phyloP scores from a whole-genome alignment of 2,113 vertebrate species.

The Stercorarius parasiticus region DNA sequence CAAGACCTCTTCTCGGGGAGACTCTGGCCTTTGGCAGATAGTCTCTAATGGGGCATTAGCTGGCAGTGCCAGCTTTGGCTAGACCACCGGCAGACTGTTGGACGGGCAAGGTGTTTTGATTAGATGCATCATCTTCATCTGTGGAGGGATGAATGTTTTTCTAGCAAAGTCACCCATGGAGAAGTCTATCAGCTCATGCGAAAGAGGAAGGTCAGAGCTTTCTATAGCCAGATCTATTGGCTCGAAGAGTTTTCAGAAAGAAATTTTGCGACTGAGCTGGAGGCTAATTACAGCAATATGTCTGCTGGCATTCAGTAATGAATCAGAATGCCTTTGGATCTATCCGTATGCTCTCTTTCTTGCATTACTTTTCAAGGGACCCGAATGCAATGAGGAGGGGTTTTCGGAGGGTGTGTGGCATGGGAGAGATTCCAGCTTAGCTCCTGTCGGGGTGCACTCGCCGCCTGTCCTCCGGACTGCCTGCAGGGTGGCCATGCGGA shows the following conservation, averaged over 20 bases:
- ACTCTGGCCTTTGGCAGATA: accelerated
- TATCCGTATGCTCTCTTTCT: not conserved
- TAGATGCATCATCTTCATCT: not conserved
- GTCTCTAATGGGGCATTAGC: accelerated
- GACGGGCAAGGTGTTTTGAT: not conserved
- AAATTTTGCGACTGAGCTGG: not conserved
- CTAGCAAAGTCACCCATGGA: not conserved
- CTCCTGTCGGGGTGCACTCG: not conserved
- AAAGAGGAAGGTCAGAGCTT: not conserved
- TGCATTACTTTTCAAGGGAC: not conserved
- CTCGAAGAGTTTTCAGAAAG: not conserved
- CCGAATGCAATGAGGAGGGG: not conserved
- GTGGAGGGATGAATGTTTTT: not conserved
- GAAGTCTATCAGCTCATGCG: not conserved
- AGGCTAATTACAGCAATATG: constrained; percentile 14
- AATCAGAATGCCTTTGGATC: not conserved
- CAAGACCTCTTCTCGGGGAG: not conserved
- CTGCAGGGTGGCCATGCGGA: accelerated
- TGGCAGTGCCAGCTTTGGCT: not conserved
- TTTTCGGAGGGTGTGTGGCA: not conserved
- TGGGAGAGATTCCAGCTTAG: not conserved
- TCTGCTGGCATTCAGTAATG: not conserved
- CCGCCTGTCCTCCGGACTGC: not conserved
- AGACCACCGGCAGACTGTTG: not conserved
- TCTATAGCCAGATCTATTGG: not conserved